Evolutionary conservation across 1,140 invertebrate species (phyloP), one percentile per base, ranked within the genome.

Genomic region (Microvelia longipes): DNA sequence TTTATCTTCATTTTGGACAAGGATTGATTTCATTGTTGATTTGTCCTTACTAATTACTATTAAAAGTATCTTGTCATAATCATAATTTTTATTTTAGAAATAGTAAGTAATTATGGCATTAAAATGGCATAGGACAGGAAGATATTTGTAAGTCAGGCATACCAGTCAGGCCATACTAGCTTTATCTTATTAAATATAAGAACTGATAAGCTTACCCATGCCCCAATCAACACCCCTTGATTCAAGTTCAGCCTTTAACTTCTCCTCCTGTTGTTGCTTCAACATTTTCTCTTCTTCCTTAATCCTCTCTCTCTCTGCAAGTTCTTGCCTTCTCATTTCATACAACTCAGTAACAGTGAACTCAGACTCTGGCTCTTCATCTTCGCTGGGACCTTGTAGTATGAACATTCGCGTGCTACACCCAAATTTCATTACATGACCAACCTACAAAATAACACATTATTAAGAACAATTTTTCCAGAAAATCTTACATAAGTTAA

Each of bases 401-500:
- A 96, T 89, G 76, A 88, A 92, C 67, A 90, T 85, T 68, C 96
- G 82, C 0, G 91, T 88, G 75, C 94, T 98, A 63, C 86, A 89
- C 1, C 95, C 96, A 80, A 98, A 89, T 79, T 91, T 95, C 2
- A 98, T 79, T 78, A 96, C 89, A 81, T 97, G 91, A 0, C 95
- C 95, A 0, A 94, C 92, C 71, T 84, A 75, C 2, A 87, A 76
- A 72, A 24, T 13, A 24, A 64, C 24, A 24, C 24, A 60, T 60
- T n/a, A n/a, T n/a, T n/a, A n/a, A n/a, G n/a, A n/a, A n/a, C n/a
- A n/a, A n/a, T n/a, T n/a, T n/a, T n/a, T n/a, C n/a, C n/a, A n/a
- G n/a, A n/a, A n/a, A n/a, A n/a, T n/a, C n/a, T n/a, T n/a, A n/a
- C n/a, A n/a, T n/a, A n/a, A n/a, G n/a, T n/a, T n/a, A n/a, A n/a